Evolutionary conservation across 2,113 vertebrate genomes (phyloP).

Genomic region (Trochalopteron elliotii): DNA sequence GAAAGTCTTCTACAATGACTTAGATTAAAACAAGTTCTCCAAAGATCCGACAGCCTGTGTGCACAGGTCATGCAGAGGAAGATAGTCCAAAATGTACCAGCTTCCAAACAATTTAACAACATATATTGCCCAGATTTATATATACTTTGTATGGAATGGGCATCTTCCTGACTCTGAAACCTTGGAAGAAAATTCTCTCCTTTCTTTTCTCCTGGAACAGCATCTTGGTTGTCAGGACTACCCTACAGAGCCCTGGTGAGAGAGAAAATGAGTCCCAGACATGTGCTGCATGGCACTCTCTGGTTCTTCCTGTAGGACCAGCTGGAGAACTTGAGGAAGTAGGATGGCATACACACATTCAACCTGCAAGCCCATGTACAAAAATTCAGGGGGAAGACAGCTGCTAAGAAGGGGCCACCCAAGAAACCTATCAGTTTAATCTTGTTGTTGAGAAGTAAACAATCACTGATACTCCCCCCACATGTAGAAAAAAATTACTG

Average conservation of each 20-base stretch:
- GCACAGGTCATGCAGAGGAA: not conserved
- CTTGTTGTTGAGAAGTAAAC: not conserved
- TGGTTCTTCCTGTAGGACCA: not conserved
- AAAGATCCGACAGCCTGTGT: not conserved
- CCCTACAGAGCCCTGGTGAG: not conserved
- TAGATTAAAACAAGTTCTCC: not conserved
- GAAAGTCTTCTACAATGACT: not conserved
- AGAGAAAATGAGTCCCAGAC: not conserved
- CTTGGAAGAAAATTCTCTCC: not conserved
- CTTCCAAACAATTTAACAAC: not conserved
- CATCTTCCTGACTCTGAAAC: not conserved
- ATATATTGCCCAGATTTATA: not conserved
- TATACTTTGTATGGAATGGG: not conserved
- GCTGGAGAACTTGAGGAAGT: not conserved
- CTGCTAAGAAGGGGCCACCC: not conserved
- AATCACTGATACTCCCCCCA: too few relatives aligned
- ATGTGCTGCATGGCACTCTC: not conserved
- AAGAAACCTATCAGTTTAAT: not conserved
- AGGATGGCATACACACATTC: not conserved
- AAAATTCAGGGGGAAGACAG: not conserved
- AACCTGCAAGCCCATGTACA: not conserved
- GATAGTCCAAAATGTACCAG: not conserved
- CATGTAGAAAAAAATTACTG: not conserved
- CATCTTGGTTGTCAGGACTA: not conserved
- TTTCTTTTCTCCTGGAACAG: not conserved